Base-by-base conservation (phyloP, 2,797 vertebrate species). In the Peromyscus aztecus region DNA sequence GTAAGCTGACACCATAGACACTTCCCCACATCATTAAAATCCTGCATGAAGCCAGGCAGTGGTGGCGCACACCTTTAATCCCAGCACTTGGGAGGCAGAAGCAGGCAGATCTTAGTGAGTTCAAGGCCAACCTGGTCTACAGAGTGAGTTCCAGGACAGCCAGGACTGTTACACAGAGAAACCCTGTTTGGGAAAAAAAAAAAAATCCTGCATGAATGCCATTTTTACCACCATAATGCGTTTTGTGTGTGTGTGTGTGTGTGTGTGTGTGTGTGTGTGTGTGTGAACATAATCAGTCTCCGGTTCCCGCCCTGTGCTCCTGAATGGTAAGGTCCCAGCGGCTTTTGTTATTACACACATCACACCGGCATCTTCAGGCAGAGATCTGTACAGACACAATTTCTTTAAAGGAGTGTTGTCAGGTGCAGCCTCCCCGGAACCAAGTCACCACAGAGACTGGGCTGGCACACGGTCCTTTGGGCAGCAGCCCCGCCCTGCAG, bases 231-330 rank as follows among this genome's bases (percentile, higher is more conserved):
- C 78, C 4, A 1, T 1, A 1, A 14, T 52, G 23, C 0, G 0
- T 43, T 27, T 49, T 12, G 0, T 49, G 46, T 46, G 46, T 46
- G 46, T 46, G 46, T 46, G 46, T 46, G 46, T 46, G 46, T 46
- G 46, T 46, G 46, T 46, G 46, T 46, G 46, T 46, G 46, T 46
- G 46, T 46, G 46, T 46, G 46, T 46, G 46, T 46, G 46, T 61
- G 3, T 0, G 1, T 37, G 52, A n/a, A 16, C 0, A 0, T 1
- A 19, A 57, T 10, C 0, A 0, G 8, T 5, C 11, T 6, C 1
- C 0, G 24, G 12, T 52, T 17, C 5, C 55, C 27, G 0, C 5
- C 2, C 81, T 81, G 13, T 8, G 10, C 19, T 14, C 43, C 76
- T 65, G 75, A 65, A 13, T 16, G 12, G 7, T 2, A 3, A 61